Conservation (phyloP, 2,888 invertebrate genomes). For the Druceiella hillmani region DNA sequence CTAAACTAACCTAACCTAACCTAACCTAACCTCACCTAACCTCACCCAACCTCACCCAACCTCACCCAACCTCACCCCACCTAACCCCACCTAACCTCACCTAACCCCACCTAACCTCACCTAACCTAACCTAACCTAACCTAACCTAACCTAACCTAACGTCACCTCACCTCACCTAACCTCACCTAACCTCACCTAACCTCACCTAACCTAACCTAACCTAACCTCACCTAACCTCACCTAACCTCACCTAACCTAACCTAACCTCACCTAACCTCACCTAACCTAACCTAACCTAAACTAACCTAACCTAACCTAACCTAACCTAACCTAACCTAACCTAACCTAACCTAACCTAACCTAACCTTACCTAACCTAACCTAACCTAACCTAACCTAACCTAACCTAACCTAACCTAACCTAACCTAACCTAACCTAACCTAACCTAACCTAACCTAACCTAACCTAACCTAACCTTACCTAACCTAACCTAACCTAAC, state of each 20-base stretch:
- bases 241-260: constrained; percentile 8
- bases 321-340: constrained; percentile 8
- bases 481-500: constrained; percentile 8
- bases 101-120: neutral
- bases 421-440: constrained; percentile 9
- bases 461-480: constrained; percentile 8
- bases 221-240: constrained; percentile 2
- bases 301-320: constrained; percentile 7
- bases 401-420: constrained; percentile 6
- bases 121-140: constrained; percentile 1
- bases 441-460: constrained; percentile 9
- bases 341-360: constrained; percentile 12
- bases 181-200: constrained; percentile 4
- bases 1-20: constrained; percentile 15
- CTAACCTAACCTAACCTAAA: constrained; percentile 8
- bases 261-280: constrained; percentile 4
- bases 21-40: constrained; percentile 14
- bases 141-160: constrained; percentile 1
- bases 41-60: neutral
- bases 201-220: constrained; percentile 8
- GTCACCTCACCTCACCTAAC: neutral
- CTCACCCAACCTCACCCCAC: neutral
- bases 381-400: constrained; percentile 5
- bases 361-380: constrained; percentile 13
- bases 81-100: neutral